A percentile compares a stretch with the other conserved stretches of the same genome.
phyloP scores from a whole-genome alignment of 2,888 invertebrate genomes.

The Lacanobia oleracea region DNA sequence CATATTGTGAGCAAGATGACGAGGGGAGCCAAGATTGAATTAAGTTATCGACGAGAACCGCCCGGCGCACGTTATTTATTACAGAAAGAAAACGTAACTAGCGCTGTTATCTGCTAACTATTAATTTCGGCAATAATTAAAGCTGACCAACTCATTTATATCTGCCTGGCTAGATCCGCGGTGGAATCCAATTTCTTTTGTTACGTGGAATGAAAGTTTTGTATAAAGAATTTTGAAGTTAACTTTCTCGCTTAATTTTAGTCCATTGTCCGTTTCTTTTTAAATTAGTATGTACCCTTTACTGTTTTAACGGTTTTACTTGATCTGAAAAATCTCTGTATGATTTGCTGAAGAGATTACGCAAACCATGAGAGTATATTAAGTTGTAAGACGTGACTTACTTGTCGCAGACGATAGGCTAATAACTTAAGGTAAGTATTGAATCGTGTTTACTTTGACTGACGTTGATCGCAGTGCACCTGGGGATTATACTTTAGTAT shows the following conservation, averaged over 20 bases:
- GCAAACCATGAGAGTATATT: constrained; percentile 13
- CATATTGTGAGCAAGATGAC: constrained; percentile 81
- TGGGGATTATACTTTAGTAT: not conserved
- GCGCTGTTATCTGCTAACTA: constrained; percentile 82
- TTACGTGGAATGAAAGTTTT: constrained; percentile 59
- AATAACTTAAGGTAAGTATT: constrained; percentile 17
- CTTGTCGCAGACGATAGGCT: constrained; percentile 7
- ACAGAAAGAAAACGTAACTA: constrained; percentile 79
- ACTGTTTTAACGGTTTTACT: constrained; percentile 10
- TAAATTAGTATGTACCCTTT: constrained; percentile 44
- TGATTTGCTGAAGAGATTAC: constrained; percentile 6
- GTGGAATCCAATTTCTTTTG: constrained; percentile 65
- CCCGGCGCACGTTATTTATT: constrained; percentile 82
- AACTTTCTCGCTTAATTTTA: constrained; percentile 38
- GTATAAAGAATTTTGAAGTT: constrained; percentile 45
- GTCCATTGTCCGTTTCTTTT: constrained; percentile 39
- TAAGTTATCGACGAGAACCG: constrained; percentile 84
- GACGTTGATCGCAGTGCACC: not conserved
- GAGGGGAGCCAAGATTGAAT: constrained; percentile 87
- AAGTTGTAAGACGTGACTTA: constrained; percentile 20
- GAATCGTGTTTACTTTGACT: constrained; percentile 18
- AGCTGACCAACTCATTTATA: constrained; percentile 80
- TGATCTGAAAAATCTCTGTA: constrained; percentile 20
- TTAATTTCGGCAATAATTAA: constrained; percentile 87
- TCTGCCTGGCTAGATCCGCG: constrained; percentile 66